Percentiles rank a stretch among this genome's conserved stretches.
Conservation (phyloP, 23 tunicate genomes). For the Diplosoma virens region DNA sequence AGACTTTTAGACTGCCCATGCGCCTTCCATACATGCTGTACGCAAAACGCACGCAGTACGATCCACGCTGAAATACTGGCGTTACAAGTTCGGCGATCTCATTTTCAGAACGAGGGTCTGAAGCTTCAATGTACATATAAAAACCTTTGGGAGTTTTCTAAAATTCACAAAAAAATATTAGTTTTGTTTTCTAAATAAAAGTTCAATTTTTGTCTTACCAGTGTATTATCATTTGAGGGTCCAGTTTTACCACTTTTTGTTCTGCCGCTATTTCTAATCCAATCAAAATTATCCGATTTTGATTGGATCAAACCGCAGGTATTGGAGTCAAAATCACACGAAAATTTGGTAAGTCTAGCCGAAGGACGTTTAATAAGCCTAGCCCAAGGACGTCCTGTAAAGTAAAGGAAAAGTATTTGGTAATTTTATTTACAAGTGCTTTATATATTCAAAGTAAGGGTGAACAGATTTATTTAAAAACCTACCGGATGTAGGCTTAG, state of each 20-base stretch:
- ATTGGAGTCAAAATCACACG: constrained; percentile 64
- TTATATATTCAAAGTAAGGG: too few relatives aligned
- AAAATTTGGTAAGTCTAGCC: constrained; percentile 5
- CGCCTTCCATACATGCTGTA: constrained; percentile 85
- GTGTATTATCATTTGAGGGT: constrained; percentile 79
- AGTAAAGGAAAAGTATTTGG: too few relatives aligned
- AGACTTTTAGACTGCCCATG: constrained; percentile 41
- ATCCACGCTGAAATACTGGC: constrained; percentile 48
- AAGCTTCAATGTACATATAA: constrained; percentile 75
- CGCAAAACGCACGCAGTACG: constrained; percentile 68
- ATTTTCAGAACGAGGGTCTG: constrained; percentile 19
- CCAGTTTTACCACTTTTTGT: constrained; percentile 92
- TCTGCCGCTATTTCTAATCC: constrained; percentile 34
- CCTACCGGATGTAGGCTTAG: too few relatives aligned
- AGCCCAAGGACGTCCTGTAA: too few relatives aligned
- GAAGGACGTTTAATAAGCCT: too few relatives aligned
- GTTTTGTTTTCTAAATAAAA: too few relatives aligned
- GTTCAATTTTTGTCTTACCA: too few relatives aligned
- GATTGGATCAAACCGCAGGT: constrained; percentile 37
- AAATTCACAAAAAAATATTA: too few relatives aligned
- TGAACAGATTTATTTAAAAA: too few relatives aligned
- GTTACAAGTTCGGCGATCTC: constrained; percentile 52
- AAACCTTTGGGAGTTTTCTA: constrained; percentile 57
- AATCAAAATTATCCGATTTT: constrained; percentile 41
- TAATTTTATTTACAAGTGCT: too few relatives aligned